phyloP scores from a whole-genome alignment of 2,888 invertebrate species.

The Antitype chi region DNA sequence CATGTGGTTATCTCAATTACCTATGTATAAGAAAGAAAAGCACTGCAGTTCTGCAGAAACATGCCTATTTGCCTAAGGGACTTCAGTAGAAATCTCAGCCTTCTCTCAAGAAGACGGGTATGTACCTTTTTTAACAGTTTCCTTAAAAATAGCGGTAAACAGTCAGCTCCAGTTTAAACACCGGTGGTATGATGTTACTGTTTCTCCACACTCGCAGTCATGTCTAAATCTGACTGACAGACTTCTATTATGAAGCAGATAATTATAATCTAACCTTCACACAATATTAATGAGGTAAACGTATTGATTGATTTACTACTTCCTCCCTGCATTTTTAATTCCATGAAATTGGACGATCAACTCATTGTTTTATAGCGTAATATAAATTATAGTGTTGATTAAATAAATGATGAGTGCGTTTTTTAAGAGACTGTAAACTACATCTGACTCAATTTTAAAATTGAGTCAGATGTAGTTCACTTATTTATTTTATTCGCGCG shows the following conservation, averaged over 20 bases:
- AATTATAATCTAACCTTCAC: slow-evolving; percentile 67
- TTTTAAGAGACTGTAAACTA: slow-evolving; percentile 24
- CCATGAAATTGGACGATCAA: slow-evolving; percentile 19
- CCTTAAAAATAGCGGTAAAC: background rate
- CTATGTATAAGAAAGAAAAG: background rate
- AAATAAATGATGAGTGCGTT: background rate
- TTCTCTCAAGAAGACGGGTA: background rate
- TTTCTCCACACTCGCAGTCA: background rate
- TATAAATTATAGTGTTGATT: slow-evolving; percentile 9
- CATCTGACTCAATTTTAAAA: background rate
- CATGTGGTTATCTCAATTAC: background rate
- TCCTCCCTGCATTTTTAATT: slow-evolving; percentile 50
- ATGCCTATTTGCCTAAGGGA: background rate
- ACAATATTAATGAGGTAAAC: slow-evolving; percentile 69
- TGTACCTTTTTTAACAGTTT: background rate
- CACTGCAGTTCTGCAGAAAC: background rate
- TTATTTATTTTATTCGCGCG: background rate
- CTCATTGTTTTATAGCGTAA: slow-evolving; percentile 19
- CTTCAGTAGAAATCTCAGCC: background rate
- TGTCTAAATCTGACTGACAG: slow-evolving; percentile 13
- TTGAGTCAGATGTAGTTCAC: background rate
- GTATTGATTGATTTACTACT: slow-evolving; percentile 73
- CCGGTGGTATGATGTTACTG: background rate
- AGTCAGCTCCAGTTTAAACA: background rate
- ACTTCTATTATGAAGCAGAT: slow-evolving; percentile 6